Conservation (phyloP, 2,888 invertebrate genomes). For the Micropterix aruncella region DNA sequence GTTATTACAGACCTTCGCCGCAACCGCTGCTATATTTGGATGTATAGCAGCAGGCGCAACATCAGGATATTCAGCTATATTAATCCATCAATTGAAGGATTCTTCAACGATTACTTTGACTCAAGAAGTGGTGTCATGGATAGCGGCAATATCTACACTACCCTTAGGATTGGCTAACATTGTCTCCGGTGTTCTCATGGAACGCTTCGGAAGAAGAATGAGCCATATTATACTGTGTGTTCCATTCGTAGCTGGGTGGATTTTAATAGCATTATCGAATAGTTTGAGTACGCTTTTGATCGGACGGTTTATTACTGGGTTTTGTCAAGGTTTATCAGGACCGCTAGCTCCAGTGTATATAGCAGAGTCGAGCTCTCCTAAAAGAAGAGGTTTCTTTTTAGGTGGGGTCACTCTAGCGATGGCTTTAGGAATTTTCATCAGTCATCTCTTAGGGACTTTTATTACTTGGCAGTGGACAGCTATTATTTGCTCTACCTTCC, state of each 20-base stretch:
- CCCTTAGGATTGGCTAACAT: constrained; percentile 47
- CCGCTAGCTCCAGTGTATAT: constrained; percentile 31
- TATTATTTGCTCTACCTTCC: constrained; percentile 33
- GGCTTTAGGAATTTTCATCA: constrained; percentile 45
- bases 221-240: constrained; percentile 37
- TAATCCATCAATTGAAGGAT: neutral
- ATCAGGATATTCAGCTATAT: neutral
- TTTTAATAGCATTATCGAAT: constrained; percentile 36
- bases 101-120: neutral
- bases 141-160: constrained; percentile 45
- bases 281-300: constrained; percentile 30
- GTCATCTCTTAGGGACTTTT: constrained; percentile 48
- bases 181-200: constrained; percentile 43
- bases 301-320: constrained; percentile 41
- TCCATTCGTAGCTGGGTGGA: constrained; percentile 43
- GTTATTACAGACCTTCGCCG: neutral
- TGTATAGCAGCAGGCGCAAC: neutral
- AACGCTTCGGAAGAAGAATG: constrained; percentile 40
- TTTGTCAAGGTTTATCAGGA: constrained; percentile 40
- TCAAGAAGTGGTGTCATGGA: neutral
- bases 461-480: constrained; percentile 44
- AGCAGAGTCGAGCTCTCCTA: constrained; percentile 37
- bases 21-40: neutral
- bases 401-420: constrained; percentile 48
- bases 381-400: constrained; percentile 45